Evolutionary conservation across 1,140 invertebrate species (phyloP), one percentile per base, ranked within the genome.

Genomic region (Zaprionus camerounensis): DNA sequence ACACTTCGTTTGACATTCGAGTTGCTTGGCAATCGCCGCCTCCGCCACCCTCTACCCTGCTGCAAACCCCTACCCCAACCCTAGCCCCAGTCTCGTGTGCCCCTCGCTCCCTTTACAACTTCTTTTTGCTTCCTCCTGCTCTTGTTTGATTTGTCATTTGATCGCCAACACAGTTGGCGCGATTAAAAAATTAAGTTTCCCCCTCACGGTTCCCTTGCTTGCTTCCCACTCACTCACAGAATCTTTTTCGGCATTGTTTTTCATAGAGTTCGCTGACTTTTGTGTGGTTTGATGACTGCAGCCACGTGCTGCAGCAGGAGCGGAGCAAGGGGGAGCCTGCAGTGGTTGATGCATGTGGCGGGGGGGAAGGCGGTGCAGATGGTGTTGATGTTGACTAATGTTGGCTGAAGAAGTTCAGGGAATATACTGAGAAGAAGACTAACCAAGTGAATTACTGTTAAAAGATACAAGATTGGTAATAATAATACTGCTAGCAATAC

Each of bases 81-180:
- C 31, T 41, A 31, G 24, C 31, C 9, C 65, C 55, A 13, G 7
- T 64, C 22, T 41, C 53, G 70, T 81, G 65, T 62, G 26, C 71
- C 46, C 17, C 51, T 26, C 51, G 77, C 74, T 77, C 67, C 71
- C 56, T 78, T 84, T 80, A 70, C 74, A 69, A 26, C 67, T 87
- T 86, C 74, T 80, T 57, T 15, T 38, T 49, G 28, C 26, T 56
- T 56, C 24, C 51, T 24, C 6, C 26, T 24, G 34, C 57, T 53
- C 51, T 64, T 80, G 85, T 88, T 88, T 88, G 85, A 90, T 81
- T 90, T 90, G 85, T 85, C 85, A 88, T 88, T 88, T 85, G 85
- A 88, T 88, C 85, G 72, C 70, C 34, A 63, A 53, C 76, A 80
- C 85, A 90, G 85, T 88, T 88, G 84, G 81, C 59, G 80, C 84